Percentiles rank a stretch among this genome's conserved stretches.
phyloP scores from a whole-genome alignment of 2,888 invertebrate species.

The Tetheella fluctuosa region DNA sequence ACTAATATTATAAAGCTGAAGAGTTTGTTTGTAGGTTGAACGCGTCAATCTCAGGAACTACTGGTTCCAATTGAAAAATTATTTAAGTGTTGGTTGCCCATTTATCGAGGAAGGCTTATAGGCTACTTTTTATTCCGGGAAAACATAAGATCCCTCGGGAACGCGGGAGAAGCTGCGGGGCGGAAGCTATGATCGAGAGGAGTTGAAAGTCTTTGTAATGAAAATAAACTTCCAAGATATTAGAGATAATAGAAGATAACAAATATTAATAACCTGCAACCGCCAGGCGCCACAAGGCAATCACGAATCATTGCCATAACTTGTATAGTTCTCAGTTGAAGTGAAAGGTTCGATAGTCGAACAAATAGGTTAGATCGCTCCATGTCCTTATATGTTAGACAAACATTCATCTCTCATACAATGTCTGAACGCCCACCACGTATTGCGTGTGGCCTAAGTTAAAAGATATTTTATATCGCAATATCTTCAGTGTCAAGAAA shows the following conservation, averaged over 20 bases:
- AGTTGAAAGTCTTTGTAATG: no score
- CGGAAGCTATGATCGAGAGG: no score
- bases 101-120: no score
- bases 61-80: no score
- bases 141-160: no score
- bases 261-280: background rate
- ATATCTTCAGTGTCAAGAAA: no score
- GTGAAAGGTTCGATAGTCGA: conserved; percentile 10
- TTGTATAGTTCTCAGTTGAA: conserved; percentile 4
- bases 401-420: conserved; percentile 49
- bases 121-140: no score
- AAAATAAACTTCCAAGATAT: background rate
- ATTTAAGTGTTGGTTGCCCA: no score
- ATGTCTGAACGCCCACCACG: conserved; percentile 49
- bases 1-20: no score
- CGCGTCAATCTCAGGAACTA: no score
- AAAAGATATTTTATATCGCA: background rate
- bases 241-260: background rate
- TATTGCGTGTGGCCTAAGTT: conserved; percentile 35
- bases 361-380: conserved; percentile 20
- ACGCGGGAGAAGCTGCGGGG: no score
- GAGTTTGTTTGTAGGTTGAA: no score
- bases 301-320: conserved; percentile 10
- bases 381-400: conserved; percentile 52
- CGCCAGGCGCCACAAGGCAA: background rate